Base-by-base conservation (phyloP, 1,140 invertebrate genomes). In the Bombus picipes region DNA sequence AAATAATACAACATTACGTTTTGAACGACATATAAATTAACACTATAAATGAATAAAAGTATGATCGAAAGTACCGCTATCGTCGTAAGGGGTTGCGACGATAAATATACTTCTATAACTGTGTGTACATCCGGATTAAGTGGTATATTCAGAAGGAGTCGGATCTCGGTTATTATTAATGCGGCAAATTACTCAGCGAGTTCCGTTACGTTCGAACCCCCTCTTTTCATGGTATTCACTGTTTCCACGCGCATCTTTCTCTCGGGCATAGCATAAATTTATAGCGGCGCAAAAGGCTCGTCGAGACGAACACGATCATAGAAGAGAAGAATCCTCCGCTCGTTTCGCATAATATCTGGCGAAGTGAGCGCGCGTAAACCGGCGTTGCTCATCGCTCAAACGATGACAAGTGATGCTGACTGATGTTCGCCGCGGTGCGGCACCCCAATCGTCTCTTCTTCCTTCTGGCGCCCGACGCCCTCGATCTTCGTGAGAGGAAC, bases 101-200 rank as follows among this genome's bases (percentile, higher is more conserved):
- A 83, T 22, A 25, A 66, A 22, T 65, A 34, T 28, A 74, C 28
- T 25, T 32, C 25, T 66, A n/a, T 70, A 39, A n/a, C 18, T 34
- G 37, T 62, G 28, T 62, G 28, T 25, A 66, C 78, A 88, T 83
- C 62, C 83, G 87, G 68, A 90, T 90, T 91, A 89, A 92, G 85
- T 88, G 88, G 71, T 88, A 84, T 85, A 81, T 83, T 85, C 82
- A 57, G 65, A 71, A 85, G 80, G 87, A 78, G 70, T 78, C 71
- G 47, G 65, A 37, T 82, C 81, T 73, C 81, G 86, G 88, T 88
- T 89, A 86, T 93, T 93, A 92, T 93, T 94, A 94, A 94, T 94
- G 90, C 87, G 78, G 81, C 81, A 90, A 93, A 94, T 93, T 94
- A 94, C 90, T 92, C 92, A 93, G 92, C 91, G 81, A 91, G 91